Conservation (phyloP, 2,888 invertebrate genomes). For the Lamellibrachia columna region DNA sequence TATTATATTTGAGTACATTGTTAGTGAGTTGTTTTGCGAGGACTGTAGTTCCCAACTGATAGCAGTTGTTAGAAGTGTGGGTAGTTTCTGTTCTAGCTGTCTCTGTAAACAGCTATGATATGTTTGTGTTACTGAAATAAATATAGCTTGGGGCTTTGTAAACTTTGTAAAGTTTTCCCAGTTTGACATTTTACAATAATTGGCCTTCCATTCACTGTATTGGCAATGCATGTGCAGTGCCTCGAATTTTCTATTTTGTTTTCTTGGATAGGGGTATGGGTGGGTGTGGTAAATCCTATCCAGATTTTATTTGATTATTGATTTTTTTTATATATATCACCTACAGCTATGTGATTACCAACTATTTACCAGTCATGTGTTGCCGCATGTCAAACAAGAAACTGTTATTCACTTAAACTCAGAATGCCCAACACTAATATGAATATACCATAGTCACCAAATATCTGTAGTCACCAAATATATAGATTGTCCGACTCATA, state of each 20-base stretch:
- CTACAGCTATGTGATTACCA: not conserved
- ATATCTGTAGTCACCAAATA: not conserved
- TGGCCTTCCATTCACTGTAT: too few species aligned
- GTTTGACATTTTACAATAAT: too few species aligned
- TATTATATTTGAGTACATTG: not conserved
- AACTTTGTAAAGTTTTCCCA: too few species aligned
- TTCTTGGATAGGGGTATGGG: too few species aligned
- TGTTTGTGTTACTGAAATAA: not conserved
- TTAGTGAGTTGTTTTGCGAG: not conserved
- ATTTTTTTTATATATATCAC: not conserved
- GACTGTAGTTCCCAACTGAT: not conserved
- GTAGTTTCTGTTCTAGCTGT: not conserved
- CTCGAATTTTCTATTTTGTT: too few species aligned
- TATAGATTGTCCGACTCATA: not conserved
- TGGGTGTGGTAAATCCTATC: too few species aligned
- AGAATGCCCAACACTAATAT: not conserved
- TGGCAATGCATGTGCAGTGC: too few species aligned
- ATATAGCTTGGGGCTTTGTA: not conserved
- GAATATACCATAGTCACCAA: not conserved
- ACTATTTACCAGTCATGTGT: not conserved
- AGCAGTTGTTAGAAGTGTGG: not conserved
- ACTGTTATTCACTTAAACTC: not conserved
- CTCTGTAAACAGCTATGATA: not conserved
- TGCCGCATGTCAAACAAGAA: not conserved
- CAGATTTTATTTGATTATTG: too few species aligned